Evolutionary conservation across 2,888 invertebrate genomes (phyloP).

Genomic region (Coenonympha glycerion): DNA sequence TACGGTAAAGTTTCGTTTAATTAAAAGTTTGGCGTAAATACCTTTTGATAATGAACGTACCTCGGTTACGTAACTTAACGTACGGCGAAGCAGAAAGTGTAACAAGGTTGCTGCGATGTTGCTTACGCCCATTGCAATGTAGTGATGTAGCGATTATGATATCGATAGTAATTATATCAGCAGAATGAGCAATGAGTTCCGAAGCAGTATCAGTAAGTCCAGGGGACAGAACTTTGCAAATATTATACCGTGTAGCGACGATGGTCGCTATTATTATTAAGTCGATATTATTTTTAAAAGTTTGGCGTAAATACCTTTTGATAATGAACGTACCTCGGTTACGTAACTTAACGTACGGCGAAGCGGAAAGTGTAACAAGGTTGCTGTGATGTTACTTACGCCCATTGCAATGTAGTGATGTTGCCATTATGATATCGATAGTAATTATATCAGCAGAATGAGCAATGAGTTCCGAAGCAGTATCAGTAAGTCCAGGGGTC

Average conservation of each 20-base stretch:
- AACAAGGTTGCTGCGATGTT: slow-evolving; percentile 26
- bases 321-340: too few species aligned
- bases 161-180: slow-evolving; percentile 4
- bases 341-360: neutral
- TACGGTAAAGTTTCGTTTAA: slow-evolving; percentile 13
- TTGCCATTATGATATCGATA: slow-evolving; percentile 4
- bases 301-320: too few species aligned
- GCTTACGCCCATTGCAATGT: slow-evolving; percentile 14
- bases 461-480: too few species aligned
- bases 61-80: slow-evolving; percentile 18
- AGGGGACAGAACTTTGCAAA: too few species aligned
- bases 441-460: too few species aligned
- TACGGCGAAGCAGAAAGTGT: slow-evolving; percentile 22
- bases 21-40: slow-evolving; percentile 16
- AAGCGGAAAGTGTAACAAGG: neutral
- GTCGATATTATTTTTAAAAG: too few species aligned
- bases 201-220: too few species aligned
- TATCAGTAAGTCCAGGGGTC: too few species aligned
- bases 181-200: too few species aligned
- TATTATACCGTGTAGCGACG: too few species aligned
- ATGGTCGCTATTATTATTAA: too few species aligned
- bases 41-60: slow-evolving; percentile 7
- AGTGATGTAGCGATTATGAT: slow-evolving; percentile 6
- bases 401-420: slow-evolving; percentile 16
- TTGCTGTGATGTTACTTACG: slow-evolving; percentile 14